Base-by-base conservation (phyloP, 2,113 vertebrate species). In the Epinephelus fuscoguttatus region DNA sequence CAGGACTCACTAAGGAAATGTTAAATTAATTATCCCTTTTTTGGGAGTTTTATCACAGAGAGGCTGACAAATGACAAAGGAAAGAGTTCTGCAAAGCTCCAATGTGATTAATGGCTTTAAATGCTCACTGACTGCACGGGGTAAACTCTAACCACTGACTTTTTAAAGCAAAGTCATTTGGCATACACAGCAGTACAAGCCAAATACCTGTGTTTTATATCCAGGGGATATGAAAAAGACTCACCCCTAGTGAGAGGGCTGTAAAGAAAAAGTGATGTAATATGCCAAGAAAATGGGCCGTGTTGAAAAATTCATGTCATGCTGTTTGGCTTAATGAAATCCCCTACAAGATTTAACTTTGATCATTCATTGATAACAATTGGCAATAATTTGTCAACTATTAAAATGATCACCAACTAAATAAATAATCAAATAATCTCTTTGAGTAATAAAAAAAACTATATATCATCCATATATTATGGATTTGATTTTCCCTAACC, bases 41-140 rank as follows among this genome's bases (percentile, higher is more conserved):
- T 19, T 27, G 5, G 33, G 47, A 23, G 40, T 61, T 68, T 42
- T 14, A 71, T 66, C 57, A 56, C 42, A 59, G 19, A 60, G 49
- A 85, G 23, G 15, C 11, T n/a, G 18, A 21, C 18, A 47, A 42
- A 59, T 4, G 6, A 6, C 19, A 33, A 59, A 53, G 25, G 47
- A 81, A 40, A 21, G 18, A 23, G 23, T 47, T 21, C 17, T 66
- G 60, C 10, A 42, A 37, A 47, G 57, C 40, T 4, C 14, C 47
- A 66, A 3, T 25, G 45, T 68, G 62, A 75, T 56, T n/a, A 81
- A 59, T 37, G 57, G n/a, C 33, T 64, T 68, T 6, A 68, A 80
- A 80, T 68, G n/a, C 9, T 61, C 18, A n/a, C 23, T 75, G 27
- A 80, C 19, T 80, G 19, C 15, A 40, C 40, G 33, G 59, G 10